Evolutionary conservation across 2,113 vertebrate species (phyloP).

Genomic region (Oryzias woworae): DNA sequence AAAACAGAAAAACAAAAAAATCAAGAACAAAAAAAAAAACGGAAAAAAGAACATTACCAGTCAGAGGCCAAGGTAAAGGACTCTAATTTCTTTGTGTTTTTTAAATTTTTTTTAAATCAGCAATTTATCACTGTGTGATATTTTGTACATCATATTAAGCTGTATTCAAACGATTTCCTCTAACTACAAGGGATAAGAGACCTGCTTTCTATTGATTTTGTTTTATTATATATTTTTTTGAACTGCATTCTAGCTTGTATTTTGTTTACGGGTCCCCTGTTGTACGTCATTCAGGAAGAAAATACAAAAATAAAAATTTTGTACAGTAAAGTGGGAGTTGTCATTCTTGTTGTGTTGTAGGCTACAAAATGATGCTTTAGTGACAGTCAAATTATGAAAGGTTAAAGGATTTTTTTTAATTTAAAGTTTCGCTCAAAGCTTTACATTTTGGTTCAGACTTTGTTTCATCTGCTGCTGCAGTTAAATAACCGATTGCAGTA

Average conservation of each 20-base stretch:
- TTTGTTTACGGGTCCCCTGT: constrained; percentile 77
- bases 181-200: constrained; percentile 77
- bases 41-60: constrained; percentile 50
- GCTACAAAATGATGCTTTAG: too few relatives aligned
- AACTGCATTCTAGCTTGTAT: constrained; percentile 80
- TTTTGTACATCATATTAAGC: constrained; percentile 84
- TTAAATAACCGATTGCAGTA: too few relatives aligned
- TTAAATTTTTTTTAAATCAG: constrained; percentile 72
- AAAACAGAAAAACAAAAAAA: constrained; percentile 53
- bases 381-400: too few relatives aligned
- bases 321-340: constrained; percentile 67
- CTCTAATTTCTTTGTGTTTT: constrained; percentile 74
- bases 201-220: constrained; percentile 78
- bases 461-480: too few relatives aligned
- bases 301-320: constrained; percentile 76
- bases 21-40: constrained; percentile 2
- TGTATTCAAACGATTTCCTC: constrained; percentile 78
- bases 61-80: constrained; percentile 79
- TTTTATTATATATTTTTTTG: constrained; percentile 78
- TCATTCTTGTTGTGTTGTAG: constrained; percentile 9
- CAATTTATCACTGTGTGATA: constrained; percentile 94
- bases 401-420: too few relatives aligned
- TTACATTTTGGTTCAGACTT: too few relatives aligned
- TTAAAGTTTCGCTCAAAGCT: too few relatives aligned
- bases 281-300: constrained; percentile 78